phyloP scores from a whole-genome alignment of 2,113 vertebrate genomes.

The Merops nubicus region DNA sequence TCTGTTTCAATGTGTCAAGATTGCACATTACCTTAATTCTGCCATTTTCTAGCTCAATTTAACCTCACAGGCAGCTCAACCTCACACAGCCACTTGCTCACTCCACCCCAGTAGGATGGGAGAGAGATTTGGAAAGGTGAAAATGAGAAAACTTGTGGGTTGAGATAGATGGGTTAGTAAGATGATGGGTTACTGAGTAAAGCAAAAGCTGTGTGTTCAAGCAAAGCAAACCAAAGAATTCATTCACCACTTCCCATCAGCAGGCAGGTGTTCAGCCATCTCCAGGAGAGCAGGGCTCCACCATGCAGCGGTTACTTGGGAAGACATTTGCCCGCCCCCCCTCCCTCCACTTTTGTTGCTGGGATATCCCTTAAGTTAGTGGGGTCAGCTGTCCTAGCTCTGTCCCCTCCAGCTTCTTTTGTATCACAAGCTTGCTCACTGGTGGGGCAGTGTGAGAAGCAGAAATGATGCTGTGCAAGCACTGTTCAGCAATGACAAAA shows the following conservation, averaged over 20 bases:
- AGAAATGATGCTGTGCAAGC: neutral
- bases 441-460: neutral
- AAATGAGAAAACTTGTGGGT: neutral
- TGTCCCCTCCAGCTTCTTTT: neutral
- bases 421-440: neutral
- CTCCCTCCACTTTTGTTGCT: neutral
- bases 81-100: rapidly evolving
- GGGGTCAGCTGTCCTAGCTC: neutral
- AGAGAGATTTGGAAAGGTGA: neutral
- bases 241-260: neutral
- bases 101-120: rapidly evolving
- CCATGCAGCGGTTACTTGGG: rapidly evolving
- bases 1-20: neutral
- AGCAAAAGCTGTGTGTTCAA: neutral
- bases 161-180: too few species aligned
- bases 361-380: neutral
- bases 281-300: neutral
- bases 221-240: neutral
- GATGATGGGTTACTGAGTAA: neutral
- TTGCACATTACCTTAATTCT: neutral
- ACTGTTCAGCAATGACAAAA: neutral
- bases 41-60: neutral
- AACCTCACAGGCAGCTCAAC: neutral
- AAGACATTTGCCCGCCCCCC: neutral
- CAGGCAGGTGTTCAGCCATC: neutral